A percentile compares a stretch with the other conserved stretches of the same genome.
These are phyloP conservation scores for Venustoraphidia nigricollis DNA, from an alignment of 2,888 invertebrate species.

Conservation along the genomic window DNA sequence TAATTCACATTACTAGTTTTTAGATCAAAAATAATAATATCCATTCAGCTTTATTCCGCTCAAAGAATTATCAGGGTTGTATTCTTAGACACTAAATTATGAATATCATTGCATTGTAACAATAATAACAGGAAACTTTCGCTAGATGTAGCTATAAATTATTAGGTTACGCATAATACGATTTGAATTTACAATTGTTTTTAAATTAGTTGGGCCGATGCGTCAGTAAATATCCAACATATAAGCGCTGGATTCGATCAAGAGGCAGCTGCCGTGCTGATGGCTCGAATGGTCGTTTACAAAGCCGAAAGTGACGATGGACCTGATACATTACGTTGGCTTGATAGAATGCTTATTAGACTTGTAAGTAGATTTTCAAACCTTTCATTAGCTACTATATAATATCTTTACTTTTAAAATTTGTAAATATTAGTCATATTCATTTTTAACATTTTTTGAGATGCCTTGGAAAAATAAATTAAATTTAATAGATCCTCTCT, in stretches of 20 bases:
- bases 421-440: slow-evolving; percentile 1
- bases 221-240: slow-evolving; percentile 74
- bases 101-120: too few relatives aligned
- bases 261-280: slow-evolving; percentile 93
- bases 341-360: slow-evolving; percentile 93
- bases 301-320: slow-evolving; percentile 90
- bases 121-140: too few relatives aligned
- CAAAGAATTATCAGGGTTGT: too few relatives aligned
- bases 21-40: too few relatives aligned
- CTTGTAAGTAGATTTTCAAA: slow-evolving; percentile 42
- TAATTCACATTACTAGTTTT: too few relatives aligned
- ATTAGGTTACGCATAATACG: too few relatives aligned
- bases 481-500: too few relatives aligned
- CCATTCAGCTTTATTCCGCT: too few relatives aligned
- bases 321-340: slow-evolving; percentile 95
- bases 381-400: not conserved
- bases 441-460: not conserved
- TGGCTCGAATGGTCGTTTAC: slow-evolving; percentile 93
- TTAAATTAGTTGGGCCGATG: slow-evolving; percentile 78
- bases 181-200: not conserved
- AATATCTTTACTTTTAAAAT: too few relatives aligned
- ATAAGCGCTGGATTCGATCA: slow-evolving; percentile 94
- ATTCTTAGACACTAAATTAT: too few relatives aligned
- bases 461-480: too few relatives aligned
- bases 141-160: too few relatives aligned